Evolutionary conservation across 2,113 vertebrate species (phyloP), one percentile per base, ranked within the genome.

Genomic region (Channa maculata): DNA sequence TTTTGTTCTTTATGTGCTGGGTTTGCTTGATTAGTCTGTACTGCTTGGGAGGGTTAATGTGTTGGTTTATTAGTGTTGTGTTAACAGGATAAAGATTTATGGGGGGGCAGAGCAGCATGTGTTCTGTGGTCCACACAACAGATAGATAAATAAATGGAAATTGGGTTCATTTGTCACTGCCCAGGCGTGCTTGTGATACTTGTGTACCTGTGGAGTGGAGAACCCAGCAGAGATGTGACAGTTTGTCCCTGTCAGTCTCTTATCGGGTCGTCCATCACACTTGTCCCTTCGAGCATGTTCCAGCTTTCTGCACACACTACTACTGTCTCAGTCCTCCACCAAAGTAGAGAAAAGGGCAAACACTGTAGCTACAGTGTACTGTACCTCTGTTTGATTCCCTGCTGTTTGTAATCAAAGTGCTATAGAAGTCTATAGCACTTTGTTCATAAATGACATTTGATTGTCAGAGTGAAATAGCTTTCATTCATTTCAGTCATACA

Each of bases 81-180:
- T 84, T 87, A 88, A 89, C 90, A 45, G 80, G 89, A 86, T 92
- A 86, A 89, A 91, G 92, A 92, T 93, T 91, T 92, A 92, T 92
- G 73, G 74, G n/a, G 57, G 57, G 60, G 70, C 44, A 79, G 54
- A 33, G 33, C 61, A 80, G 85, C 84, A 69, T 84, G 89, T 86
- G 71, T 81, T 84, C 53, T 71, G 75, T 78, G 65, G 64, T 90
- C 71, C 82, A 70, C 73, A 74, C 71, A 59, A 85, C 88, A 84
- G 72, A 89, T 55, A 81, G 88, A 83, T 89, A 90, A 85, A 92
- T 89, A 90, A 86, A 88, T 90, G 90, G 80, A 92, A 89, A 93
- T 86, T 79, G 75, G 72, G 62, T 82, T 82, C 85, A 91, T 92
- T 92, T 86, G 79, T 92, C 90, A 91, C 72, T 83, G 84, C 82